Evolutionary conservation across 2,113 vertebrate genomes (phyloP).

Genomic region (Lasiurus borealis): DNA sequence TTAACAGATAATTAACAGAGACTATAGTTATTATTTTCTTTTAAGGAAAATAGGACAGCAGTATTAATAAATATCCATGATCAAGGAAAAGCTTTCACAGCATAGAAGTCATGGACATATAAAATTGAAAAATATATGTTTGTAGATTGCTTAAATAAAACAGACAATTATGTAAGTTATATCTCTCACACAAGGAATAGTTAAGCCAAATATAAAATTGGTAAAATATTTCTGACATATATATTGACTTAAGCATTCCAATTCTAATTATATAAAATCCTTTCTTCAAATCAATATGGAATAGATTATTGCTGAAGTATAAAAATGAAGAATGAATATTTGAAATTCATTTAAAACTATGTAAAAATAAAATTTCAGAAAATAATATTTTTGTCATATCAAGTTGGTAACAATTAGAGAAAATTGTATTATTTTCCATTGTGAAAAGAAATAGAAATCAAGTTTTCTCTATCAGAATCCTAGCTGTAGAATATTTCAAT

Average conservation of each 20-base stretch:
- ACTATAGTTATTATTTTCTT: neutral
- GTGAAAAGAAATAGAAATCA: neutral
- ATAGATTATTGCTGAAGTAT: neutral
- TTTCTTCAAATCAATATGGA: neutral
- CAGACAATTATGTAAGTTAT: neutral
- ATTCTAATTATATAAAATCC: neutral
- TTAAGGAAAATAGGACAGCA: neutral
- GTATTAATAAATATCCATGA: neutral
- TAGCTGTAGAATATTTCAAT: neutral
- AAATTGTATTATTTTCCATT: neutral
- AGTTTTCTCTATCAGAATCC: neutral
- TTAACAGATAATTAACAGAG: neutral
- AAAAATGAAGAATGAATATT: neutral
- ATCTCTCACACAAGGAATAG: neutral
- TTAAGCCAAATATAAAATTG: neutral
- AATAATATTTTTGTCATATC: neutral
- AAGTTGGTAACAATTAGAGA: neutral
- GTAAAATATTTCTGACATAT: neutral
- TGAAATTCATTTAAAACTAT: neutral
- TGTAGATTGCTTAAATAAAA: neutral
- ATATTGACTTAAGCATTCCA: neutral
- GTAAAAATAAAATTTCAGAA: neutral
- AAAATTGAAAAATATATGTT: neutral
- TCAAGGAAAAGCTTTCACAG: neutral
- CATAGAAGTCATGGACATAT: neutral